Base-by-base conservation (phyloP, 2,888 invertebrate species). In the Protophormia terraenovae region DNA sequence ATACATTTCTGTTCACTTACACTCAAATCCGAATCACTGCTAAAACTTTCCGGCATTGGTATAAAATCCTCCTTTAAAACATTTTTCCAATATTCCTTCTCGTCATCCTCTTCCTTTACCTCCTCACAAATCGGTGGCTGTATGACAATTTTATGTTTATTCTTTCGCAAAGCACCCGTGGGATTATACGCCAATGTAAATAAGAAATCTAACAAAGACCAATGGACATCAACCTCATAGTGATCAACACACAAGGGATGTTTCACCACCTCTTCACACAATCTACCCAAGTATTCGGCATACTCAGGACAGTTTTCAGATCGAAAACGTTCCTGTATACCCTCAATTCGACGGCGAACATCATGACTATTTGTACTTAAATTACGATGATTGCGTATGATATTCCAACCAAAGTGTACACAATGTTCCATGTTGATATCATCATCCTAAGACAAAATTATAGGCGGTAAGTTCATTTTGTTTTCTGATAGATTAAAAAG, bases 171-270 rank as follows among this genome's bases (percentile, higher is more conserved):
- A 3, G 89, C 90, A 3, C 90, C 91, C 2, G 92, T 89, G 0
- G 93, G 93, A 87, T 90, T 91, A 58, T 90, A 87, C 0, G 94
- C 91, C 10, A 94, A 86, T 83, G 92, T 89, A 1, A 94, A 86
- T 4, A 94, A 86, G 14, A 94, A 90, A 24, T 93, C 93, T 6
- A 94, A 84, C 45, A 94, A 79, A 0, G 93, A 91, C 93, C 94
- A 94, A 83, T 94, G 93, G 1, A 94, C 88, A 87, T 94, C 94
- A 53, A 90, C 88, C 84, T 92, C 90, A 76, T 90, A 89, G 60
- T 91, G 91, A 16, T 89, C 88, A n/a, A 88, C 75, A 86, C 90
- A 91, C 0, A 88, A 80, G 0, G 90, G 90, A 82, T 91, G 87
- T 0, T 88, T 88, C 3, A 92, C 84, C 16, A 92, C 83, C 27